Base-by-base conservation (phyloP, 2,888 invertebrate species). In the Netelia melanura region DNA sequence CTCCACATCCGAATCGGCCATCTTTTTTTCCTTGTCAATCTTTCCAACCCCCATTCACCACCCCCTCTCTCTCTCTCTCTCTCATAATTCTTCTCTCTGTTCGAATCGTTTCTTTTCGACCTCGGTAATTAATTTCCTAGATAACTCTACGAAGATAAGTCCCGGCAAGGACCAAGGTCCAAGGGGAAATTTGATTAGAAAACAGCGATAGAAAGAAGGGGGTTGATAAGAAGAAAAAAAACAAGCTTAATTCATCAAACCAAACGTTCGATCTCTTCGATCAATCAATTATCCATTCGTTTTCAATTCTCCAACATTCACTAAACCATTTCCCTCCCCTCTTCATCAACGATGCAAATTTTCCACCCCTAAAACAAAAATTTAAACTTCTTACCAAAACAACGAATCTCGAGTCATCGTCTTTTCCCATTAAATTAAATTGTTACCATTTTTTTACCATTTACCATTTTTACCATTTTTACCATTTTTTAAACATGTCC, bases 111-210 rank as follows among this genome's bases (percentile, higher is more conserved):
- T 75, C 56, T 23, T 65, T 78, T 67, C 68, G 68, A 43, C 72
- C 52, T 23, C 17, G 43, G 58, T 68, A 84, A 81, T 84, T 84
- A 84, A 77, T 76, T 77, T 65, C n/a, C 80, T 76, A 71, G 76
- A 38, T 30, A 23, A 75, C 61, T 65, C 71, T 64, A 67, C 43
- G 64, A 52, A 74, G 71, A 74, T 75, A 64, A 83, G 25, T 25
- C 44, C 43, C 23, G 44, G 38, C 58, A 61, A 77, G 58, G 67
- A 52, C 68, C 48, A 76, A 52, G 48, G 61, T 77, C 56, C 14
- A 23, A 74, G 84, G 81, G 77, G 17, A 84, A 84, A 84, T 81
- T 81, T 70, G 74, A 84, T 84, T 78, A 84, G 17, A 78, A 77
- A 61, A 61, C 72, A n/a, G 67, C n/a, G 54, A 48, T 25, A 17